Conservation (phyloP, 1,140 invertebrate genomes). For the Conus betulinus region DNA sequence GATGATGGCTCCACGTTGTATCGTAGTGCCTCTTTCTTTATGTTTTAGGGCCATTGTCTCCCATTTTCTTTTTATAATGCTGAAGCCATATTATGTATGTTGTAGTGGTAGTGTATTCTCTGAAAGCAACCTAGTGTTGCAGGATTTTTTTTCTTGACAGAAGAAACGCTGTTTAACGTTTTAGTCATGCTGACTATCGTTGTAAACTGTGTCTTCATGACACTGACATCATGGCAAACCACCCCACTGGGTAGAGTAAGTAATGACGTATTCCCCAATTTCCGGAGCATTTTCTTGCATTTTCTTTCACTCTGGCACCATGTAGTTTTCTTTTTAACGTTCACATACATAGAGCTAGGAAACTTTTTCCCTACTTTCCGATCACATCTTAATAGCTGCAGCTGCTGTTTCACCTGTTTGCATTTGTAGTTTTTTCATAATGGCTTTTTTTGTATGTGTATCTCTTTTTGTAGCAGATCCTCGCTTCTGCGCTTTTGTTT, state of each 20-base stretch:
- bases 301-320: not conserved
- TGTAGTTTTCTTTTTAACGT: not conserved
- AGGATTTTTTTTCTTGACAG: slow-evolving; percentile 55
- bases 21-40: too few relatives aligned
- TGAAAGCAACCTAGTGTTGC: too few relatives aligned
- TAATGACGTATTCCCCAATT: slow-evolving; percentile 14
- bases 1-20: too few relatives aligned
- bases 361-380: not conserved
- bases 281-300: slow-evolving; percentile 1
- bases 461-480: not conserved
- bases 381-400: not conserved
- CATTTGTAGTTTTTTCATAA: not conserved
- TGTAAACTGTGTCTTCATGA: slow-evolving; percentile 97
- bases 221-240: slow-evolving; percentile 76
- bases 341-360: not conserved
- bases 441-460: not conserved
- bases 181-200: slow-evolving; percentile 97
- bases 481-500: too few relatives aligned
- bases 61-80: too few relatives aligned
- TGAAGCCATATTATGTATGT: too few relatives aligned
- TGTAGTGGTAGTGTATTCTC: too few relatives aligned
- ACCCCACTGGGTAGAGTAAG: slow-evolving; percentile 46
- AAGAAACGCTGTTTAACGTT: slow-evolving; percentile 88
- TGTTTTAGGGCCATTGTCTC: too few relatives aligned
- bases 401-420: not conserved